Percentiles rank a stretch among this genome's conserved stretches.
Evolutionary conservation across 2,113 vertebrate species (phyloP).

Genomic region (Myodes glareolus): DNA sequence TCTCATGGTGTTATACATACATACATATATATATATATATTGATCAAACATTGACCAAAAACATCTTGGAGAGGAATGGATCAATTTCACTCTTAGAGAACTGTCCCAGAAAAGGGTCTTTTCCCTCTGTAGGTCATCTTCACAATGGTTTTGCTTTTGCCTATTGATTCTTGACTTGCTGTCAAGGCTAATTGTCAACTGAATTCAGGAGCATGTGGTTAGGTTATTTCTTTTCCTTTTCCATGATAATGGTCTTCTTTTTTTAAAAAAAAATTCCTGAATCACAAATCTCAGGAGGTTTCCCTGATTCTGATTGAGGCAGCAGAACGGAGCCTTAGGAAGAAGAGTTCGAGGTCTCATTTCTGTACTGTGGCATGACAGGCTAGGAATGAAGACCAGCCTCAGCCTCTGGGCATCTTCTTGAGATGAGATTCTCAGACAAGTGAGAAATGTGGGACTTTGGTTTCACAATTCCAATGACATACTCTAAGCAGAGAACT

Average conservation of each 20-base stretch:
- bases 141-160: not conserved
- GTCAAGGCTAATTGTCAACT: not conserved
- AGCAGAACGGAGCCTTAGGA: not conserved
- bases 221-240: not conserved
- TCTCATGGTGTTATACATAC: not conserved
- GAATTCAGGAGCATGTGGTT: not conserved
- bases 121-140: not conserved
- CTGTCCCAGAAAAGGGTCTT: no score
- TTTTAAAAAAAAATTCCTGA: not conserved
- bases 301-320: not conserved
- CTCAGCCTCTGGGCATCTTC: no score
- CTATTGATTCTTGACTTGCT: not conserved
- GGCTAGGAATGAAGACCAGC: no score
- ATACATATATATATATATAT: no score
- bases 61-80: not conserved
- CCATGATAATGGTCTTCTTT: not conserved
- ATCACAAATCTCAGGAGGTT: not conserved
- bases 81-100: no score
- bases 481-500: no score
- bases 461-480: not conserved
- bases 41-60: no score
- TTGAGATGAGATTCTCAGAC: not conserved
- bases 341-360: not conserved
- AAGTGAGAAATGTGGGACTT: not conserved
- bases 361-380: not conserved